Percentiles rank a stretch among this genome's conserved stretches.
These are phyloP conservation scores for Toxotes jaculatrix DNA, from an alignment of 2,113 vertebrate genomes.

Conservation along the genomic window DNA sequence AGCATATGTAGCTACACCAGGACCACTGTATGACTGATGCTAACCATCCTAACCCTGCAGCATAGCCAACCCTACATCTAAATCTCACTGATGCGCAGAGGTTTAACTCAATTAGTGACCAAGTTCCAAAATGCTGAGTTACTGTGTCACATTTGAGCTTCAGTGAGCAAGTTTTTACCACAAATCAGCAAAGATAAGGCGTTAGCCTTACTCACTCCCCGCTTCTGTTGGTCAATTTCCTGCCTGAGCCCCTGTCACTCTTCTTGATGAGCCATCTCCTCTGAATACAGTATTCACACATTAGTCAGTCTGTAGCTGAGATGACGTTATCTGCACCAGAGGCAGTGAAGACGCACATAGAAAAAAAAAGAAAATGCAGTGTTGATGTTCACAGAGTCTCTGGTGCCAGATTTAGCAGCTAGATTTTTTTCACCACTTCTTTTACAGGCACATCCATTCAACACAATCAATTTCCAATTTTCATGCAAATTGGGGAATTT, in stretches of 20 bases:
- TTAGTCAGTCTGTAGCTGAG: constrained; percentile 7
- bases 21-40: too few relatives aligned
- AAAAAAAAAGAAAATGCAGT: not conserved
- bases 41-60: not conserved
- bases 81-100: not conserved
- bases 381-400: not conserved
- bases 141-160: not conserved
- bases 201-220: too few relatives aligned
- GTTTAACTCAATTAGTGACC: not conserved
- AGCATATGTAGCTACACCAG: not conserved
- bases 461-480: constrained; percentile 5
- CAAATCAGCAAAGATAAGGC: not conserved
- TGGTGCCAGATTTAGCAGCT: constrained; percentile 16
- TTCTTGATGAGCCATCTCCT: constrained; percentile 24
- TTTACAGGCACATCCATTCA: constrained; percentile 2
- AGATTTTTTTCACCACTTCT: not conserved
- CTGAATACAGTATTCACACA: not conserved
- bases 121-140: not conserved
- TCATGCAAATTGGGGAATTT: constrained; percentile 2
- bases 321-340: constrained; percentile 16
- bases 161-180: not conserved
- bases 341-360: not conserved
- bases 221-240: not conserved
- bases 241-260: constrained; percentile 15
- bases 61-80: not conserved